Percentiles rank a stretch among this genome's conserved stretches.
phyloP scores from a whole-genome alignment of 2,113 vertebrate species.

The Pomatostomus ruficeps region DNA sequence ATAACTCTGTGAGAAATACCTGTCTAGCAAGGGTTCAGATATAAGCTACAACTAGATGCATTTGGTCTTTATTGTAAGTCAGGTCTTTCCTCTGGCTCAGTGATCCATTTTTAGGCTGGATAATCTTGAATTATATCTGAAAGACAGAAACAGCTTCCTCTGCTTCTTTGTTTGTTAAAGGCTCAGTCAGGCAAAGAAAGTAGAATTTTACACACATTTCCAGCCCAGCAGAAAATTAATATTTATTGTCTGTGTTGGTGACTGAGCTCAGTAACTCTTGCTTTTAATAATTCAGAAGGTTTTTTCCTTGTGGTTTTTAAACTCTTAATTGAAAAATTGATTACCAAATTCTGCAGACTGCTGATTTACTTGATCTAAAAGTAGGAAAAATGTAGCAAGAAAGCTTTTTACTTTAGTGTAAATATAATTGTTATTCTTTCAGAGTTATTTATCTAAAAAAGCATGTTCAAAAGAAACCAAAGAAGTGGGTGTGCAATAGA shows the following conservation, averaged over 20 bases:
- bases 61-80: neutral
- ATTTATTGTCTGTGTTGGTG: neutral
- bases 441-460: constrained; percentile 53
- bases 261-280: neutral
- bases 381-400: constrained; percentile 43
- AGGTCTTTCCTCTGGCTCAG: neutral
- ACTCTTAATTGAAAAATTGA: constrained; percentile 11
- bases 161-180: constrained; percentile 4
- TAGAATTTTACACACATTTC: neutral
- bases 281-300: neutral
- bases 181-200: neutral
- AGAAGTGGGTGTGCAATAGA: constrained; percentile 72
- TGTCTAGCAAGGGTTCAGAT: neutral
- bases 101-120: neutral
- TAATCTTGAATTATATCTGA: constrained; percentile 6
- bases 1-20: neutral
- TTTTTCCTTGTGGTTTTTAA: neutral
- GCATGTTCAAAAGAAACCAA: constrained; percentile 65
- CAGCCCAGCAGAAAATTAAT: neutral
- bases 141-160: constrained; percentile 14
- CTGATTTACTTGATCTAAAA: constrained; percentile 60
- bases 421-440: neutral
- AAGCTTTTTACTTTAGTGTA: neutral
- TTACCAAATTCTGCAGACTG: constrained; percentile 44
- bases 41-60: neutral